Evolutionary conservation across 1,140 invertebrate species (phyloP).

Genomic region (Drosophila lowei): DNA sequence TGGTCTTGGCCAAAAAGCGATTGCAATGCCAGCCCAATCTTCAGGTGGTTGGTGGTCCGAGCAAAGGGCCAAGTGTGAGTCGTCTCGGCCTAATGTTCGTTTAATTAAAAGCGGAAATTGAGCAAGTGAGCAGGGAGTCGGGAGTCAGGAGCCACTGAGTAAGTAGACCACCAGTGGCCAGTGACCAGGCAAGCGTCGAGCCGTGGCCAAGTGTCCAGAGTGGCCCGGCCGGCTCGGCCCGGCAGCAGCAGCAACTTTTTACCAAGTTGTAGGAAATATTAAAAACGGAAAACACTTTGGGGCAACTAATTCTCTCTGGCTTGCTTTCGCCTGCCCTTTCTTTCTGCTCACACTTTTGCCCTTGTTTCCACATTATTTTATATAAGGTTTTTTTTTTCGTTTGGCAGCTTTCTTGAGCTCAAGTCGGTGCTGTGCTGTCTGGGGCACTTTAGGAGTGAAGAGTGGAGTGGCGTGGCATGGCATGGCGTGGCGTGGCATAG

Average conservation of each 20-base stretch:
- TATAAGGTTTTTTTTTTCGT: conserved; percentile 38
- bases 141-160: conserved; percentile 45
- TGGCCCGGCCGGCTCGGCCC: conserved; percentile 10
- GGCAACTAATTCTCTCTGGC: conserved; percentile 66
- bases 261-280: conserved; percentile 67
- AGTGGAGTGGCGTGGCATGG: conserved; percentile 10
- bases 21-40: conserved; percentile 5
- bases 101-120: conserved; percentile 81
- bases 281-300: conserved; percentile 80
- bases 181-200: conserved; percentile 32
- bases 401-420: conserved; percentile 66
- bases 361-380: conserved; percentile 48
- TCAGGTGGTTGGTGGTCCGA: conserved; percentile 26
- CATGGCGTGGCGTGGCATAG: conserved; percentile 20
- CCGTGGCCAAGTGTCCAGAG: conserved; percentile 60
- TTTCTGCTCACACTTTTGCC: conserved; percentile 26
- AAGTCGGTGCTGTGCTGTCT: conserved; percentile 49
- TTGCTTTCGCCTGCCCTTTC: conserved; percentile 19
- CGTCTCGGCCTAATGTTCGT: conserved; percentile 65
- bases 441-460: conserved; percentile 33
- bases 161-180: conserved; percentile 3
- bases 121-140: conserved; percentile 48
- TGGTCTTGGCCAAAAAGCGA: conserved; percentile 3
- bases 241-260: conserved; percentile 42
- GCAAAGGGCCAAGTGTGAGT: conserved; percentile 18